Conservation (phyloP, 2,888 invertebrate species). For the Rhyacophila evoluta region DNA sequence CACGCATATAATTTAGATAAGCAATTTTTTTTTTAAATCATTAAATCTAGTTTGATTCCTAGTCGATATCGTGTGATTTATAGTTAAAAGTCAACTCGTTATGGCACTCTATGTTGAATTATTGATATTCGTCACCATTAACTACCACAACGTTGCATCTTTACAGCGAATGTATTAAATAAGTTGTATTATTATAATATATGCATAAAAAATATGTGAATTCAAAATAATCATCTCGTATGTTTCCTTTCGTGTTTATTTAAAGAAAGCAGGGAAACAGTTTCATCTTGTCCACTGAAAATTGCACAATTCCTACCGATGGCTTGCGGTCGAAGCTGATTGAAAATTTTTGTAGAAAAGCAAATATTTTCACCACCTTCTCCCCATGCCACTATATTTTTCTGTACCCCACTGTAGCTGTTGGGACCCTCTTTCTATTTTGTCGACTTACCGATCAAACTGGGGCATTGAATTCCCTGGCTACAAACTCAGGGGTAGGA, state of each 20-base stretch:
- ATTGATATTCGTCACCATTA: too few species aligned
- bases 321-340: not conserved
- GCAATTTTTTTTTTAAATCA: too few species aligned
- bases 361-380: not conserved
- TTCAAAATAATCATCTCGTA: too few species aligned
- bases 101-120: too few species aligned
- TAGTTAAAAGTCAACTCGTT: too few species aligned
- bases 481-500: not conserved
- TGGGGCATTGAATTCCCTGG: not conserved
- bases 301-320: not conserved
- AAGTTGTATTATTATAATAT: too few species aligned
- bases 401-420: not conserved
- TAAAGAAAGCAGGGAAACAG: not conserved
- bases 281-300: not conserved
- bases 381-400: not conserved
- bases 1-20: too few species aligned
- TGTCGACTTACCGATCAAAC: not conserved
- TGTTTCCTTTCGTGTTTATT: not conserved
- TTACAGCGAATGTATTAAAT: too few species aligned
- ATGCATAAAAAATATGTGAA: not conserved
- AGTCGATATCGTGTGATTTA: too few species aligned
- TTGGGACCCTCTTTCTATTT: not conserved
- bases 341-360: conserved; percentile 12
- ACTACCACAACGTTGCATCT: too few species aligned
- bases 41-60: too few species aligned